Evolutionary conservation across 30 jellyfish, hydroid and myxozoan species (phyloP), one percentile per base, ranked within the genome.

Genomic region (Calvadosia cruxmelitensis): DNA sequence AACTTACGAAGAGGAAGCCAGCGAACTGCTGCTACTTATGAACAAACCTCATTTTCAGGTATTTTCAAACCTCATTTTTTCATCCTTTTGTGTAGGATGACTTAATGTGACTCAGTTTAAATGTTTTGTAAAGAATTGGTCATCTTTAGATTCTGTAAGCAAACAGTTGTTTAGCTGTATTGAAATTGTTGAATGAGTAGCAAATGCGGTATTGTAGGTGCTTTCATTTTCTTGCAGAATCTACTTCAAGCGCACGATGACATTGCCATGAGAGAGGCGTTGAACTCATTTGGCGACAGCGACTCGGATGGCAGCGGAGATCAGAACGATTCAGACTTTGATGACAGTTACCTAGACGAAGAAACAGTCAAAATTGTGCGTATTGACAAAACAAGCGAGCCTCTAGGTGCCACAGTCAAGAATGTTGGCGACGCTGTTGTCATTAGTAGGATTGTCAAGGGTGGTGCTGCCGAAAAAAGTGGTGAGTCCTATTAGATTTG

Each of bases 401-500:
- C 98, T 0, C 79, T 89, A 2, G 98, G 98, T 23, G 98, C 98
- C 28, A 89, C 98, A 13, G 98, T 89, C 3, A 63, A 74, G 23
- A 89, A 89, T 52, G 98, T 78, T 25, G 95, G 95, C 0, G 98
- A 89, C 77, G 98, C 98, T 34, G 98, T 89, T n/a, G 42, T 89
- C 25, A 89, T 89, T 36, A 82, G 95, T 67, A 70, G 98, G 36
- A 77, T 89, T 25, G 85, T 89, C 49, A 89, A 89, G 74, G 98
- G 98, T 20, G 98, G 98, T n/a, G 98, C 95, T 49, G 98, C 98
- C 24, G 98, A 89, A 69, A 89, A 89, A 62, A 89, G 98, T 72
- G 98, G 98, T 89, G 35, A 48, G 95, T 67, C 27, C 36, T 48
- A 29, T n/a, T n/a, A n/a, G n/a, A n/a, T n/a, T n/a, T n/a, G n/a